Base-by-base conservation (phyloP, 2,797 vertebrate genomes). In the Aselliscus stoliczkanus region DNA sequence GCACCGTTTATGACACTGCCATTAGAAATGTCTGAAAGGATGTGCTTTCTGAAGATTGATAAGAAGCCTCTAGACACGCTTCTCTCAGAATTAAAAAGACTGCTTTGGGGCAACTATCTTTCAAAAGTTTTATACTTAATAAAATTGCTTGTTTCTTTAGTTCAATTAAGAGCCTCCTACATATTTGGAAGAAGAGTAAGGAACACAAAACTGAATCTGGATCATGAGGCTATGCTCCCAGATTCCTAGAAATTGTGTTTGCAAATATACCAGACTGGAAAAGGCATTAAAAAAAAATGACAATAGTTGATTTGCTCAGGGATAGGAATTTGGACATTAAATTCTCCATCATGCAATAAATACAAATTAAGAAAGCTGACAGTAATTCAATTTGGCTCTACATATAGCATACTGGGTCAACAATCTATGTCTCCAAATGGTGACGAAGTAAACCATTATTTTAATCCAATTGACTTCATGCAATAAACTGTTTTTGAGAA, bases 71-170 rank as follows among this genome's bases (percentile, higher is more conserved):
- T 39, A 79, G 29, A 90, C 29, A 84, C 4, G 5, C 20, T 81
- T 69, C 73, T 76, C n/a, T 93, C 79, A 90, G 58, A 90, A 96
- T 62, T 88, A 76, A 95, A 95, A 88, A 93, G 39, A 20, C 58
- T 81, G 39, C 73, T 92, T 94, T 18, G 44, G 56, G 34, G n/a
- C 20, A 88, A 56, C 29, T 67, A 70, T 93, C 7, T 91, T 91
- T 73, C 72, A 89, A 95, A 94, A 65, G 54, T 79, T 47, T 44
- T 70, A 50, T 65, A 94, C n/a, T 69, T 39, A 27, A 93, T 39
- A 67, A 70, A 84, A 90, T 29, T 10, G 20, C 25, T 85, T 54
- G 20, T 77, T 77, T 82, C 17, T 87, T 90, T 52, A 79, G 12
- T 82, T 93, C 85, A 75, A 84, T 11, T 58, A 80, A 77, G 86